Conservation (phyloP, 2,888 invertebrate genomes). For the Dryadula phaetusa region DNA sequence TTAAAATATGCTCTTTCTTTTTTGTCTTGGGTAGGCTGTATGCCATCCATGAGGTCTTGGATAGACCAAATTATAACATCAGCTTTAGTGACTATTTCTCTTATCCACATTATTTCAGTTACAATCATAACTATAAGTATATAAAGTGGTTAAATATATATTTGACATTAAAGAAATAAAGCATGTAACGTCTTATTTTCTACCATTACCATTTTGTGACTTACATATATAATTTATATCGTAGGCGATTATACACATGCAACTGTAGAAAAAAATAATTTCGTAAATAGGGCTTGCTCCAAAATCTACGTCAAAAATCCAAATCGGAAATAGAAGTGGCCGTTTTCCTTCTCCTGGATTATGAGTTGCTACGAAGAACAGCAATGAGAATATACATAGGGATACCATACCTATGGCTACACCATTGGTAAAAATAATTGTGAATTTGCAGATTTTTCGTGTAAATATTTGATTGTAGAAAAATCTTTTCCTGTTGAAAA, state of each 20-base stretch:
- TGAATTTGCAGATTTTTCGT: slow-evolving; percentile 56
- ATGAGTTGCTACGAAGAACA: slow-evolving; percentile 51
- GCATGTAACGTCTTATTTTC: neutral
- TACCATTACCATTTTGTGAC: slow-evolving; percentile 45
- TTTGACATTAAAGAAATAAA: neutral
- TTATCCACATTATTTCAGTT: slow-evolving; percentile 67
- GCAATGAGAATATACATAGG: slow-evolving; percentile 47
- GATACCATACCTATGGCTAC: slow-evolving; percentile 50
- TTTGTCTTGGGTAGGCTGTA: slow-evolving; percentile 52
- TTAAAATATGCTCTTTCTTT: slow-evolving; percentile 50
- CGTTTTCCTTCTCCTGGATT: slow-evolving; percentile 49
- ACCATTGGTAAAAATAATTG: slow-evolving; percentile 49
- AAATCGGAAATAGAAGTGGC: slow-evolving; percentile 63
- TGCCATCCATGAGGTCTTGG: slow-evolving; percentile 59
- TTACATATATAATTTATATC: slow-evolving; percentile 60
- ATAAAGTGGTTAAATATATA: neutral
- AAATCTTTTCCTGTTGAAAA: slow-evolving; percentile 56
- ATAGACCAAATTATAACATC: slow-evolving; percentile 66
- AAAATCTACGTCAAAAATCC: slow-evolving; percentile 58
- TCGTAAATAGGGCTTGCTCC: slow-evolving; percentile 60
- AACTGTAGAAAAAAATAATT: slow-evolving; percentile 54
- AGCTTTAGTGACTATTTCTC: slow-evolving; percentile 63
- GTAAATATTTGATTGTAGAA: slow-evolving; percentile 60
- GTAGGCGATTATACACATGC: slow-evolving; percentile 50
- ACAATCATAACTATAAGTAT: slow-evolving; percentile 61